Percentiles rank a stretch among this genome's conserved stretches.
Evolutionary conservation across 2,797 vertebrate species (phyloP).

Genomic region (Gouania willdenowi): DNA sequence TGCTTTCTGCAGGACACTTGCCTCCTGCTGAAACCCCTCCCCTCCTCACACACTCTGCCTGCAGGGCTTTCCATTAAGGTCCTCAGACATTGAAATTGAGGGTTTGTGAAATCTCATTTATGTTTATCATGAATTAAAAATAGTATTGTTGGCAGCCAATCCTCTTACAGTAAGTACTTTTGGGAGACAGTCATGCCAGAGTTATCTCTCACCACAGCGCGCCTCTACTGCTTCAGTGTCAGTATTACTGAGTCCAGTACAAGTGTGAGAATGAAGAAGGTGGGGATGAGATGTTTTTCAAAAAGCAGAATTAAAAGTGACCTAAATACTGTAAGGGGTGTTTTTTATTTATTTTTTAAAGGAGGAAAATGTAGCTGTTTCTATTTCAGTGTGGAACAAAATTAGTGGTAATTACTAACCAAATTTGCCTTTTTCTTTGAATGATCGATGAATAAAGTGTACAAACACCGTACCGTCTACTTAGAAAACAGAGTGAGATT

Average conservation of each 20-base stretch:
- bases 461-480: no score
- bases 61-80: conserved; percentile 61
- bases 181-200: conserved; percentile 62
- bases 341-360: no score
- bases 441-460: no score
- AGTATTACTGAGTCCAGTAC: conserved; percentile 4
- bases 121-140: conserved; percentile 79
- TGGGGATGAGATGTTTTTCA: no score
- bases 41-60: conserved; percentile 40
- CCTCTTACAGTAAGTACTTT: conserved; percentile 81
- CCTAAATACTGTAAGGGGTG: no score
- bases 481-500: no score
- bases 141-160: conserved; percentile 75
- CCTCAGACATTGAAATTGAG: conserved; percentile 63
- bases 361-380: no score
- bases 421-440: no score
- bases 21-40: conserved; percentile 8
- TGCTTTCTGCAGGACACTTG: conserved; percentile 34
- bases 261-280: no score
- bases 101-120: conserved; percentile 73
- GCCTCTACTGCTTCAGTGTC: conserved; percentile 26
- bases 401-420: no score
- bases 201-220: conserved; percentile 62
- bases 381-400: no score
- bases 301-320: conserved; percentile 66